Evolutionary conservation across 2,113 vertebrate species (phyloP).

Genomic region (Pachyramphus minor): DNA sequence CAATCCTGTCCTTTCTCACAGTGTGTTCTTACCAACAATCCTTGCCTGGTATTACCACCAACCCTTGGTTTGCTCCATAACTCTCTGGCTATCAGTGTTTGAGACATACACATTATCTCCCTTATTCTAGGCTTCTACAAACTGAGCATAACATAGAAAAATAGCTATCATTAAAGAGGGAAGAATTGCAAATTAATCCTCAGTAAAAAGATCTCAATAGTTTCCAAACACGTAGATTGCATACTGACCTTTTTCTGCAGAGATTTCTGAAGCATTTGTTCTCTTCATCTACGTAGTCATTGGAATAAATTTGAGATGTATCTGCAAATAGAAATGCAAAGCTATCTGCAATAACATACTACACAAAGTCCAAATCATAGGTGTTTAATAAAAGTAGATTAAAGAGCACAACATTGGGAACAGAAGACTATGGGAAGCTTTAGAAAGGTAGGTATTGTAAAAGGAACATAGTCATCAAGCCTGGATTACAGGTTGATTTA

Average conservation of each 20-base stretch:
- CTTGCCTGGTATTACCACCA: neutral
- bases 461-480: neutral
- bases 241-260: neutral
- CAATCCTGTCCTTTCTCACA: neutral
- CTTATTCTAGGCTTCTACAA: neutral
- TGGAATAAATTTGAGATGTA: neutral
- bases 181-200: neutral
- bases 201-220: neutral
- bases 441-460: neutral
- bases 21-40: no score
- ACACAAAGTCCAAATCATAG: neutral
- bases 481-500: neutral
- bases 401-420: neutral
- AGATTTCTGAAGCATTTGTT: neutral
- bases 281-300: neutral
- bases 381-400: neutral
- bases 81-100: accelerated
- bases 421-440: neutral
- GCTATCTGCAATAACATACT: neutral
- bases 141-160: neutral
- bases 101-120: no score
- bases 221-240: neutral
- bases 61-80: neutral
- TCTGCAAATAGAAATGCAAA: neutral
- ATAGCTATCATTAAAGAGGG: neutral